Evolutionary conservation across 2,113 vertebrate species (phyloP).

Genomic region (Theropithecus gelada): DNA sequence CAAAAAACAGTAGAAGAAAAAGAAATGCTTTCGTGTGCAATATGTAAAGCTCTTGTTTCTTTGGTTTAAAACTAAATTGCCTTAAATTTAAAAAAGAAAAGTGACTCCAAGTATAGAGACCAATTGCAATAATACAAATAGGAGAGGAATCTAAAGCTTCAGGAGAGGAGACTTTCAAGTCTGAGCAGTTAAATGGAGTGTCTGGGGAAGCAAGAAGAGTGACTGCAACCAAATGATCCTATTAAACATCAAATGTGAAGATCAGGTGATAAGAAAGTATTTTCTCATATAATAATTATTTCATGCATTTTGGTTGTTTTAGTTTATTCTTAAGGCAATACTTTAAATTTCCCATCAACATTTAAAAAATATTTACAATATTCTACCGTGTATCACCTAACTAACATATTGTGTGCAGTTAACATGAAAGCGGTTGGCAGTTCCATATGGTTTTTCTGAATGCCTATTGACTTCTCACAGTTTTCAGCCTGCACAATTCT

Average conservation of each 20-base stretch:
- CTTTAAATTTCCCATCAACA: background rate
- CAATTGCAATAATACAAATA: background rate
- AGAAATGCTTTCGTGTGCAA: no score
- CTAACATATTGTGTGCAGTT: background rate
- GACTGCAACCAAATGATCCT: background rate
- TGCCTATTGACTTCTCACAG: no score
- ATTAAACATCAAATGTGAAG: background rate
- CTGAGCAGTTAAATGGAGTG: background rate
- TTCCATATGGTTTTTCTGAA: background rate
- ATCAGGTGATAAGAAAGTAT: accelerated
- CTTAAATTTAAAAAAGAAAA: no score
- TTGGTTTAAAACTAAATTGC: background rate
- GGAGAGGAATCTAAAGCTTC: background rate
- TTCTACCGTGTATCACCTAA: no score
- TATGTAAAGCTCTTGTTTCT: background rate
- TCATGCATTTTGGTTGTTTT: background rate
- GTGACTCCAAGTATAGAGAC: background rate
- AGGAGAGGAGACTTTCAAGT: background rate
- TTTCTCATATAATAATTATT: background rate
- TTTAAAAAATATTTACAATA: background rate
- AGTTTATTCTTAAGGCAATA: background rate
- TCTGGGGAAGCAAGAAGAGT: background rate
- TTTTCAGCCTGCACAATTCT: background rate
- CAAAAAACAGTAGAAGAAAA: background rate
- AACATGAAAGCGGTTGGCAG: background rate